Conservation (phyloP, 2,888 invertebrate genomes). For the Cryptocheilus praepositus region DNA sequence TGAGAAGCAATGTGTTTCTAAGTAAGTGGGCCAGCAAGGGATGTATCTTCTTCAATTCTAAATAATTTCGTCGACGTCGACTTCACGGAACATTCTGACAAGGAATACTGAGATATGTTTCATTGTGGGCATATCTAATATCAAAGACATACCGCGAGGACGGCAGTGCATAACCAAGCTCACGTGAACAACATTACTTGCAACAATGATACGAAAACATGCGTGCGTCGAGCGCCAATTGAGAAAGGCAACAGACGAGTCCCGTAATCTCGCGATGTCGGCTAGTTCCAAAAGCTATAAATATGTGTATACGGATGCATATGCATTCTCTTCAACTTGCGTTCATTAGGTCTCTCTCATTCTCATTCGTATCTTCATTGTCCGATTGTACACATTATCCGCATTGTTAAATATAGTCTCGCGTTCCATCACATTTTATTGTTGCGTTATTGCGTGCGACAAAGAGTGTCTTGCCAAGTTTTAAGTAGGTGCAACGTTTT, state of each 20-base stretch:
- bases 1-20: no score
- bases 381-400: no score
- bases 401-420: no score
- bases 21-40: no score
- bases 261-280: slow-evolving; percentile 29
- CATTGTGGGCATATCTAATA: slow-evolving; percentile 38
- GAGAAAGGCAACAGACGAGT: slow-evolving; percentile 25
- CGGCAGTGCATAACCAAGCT: not conserved
- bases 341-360: not conserved
- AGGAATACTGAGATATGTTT: slow-evolving; percentile 22
- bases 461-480: not conserved
- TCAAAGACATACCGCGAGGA: slow-evolving; percentile 31
- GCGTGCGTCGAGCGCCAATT: slow-evolving; percentile 9
- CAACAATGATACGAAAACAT: not conserved
- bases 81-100: no score
- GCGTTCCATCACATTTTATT: no score
- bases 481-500: no score
- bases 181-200: not conserved
- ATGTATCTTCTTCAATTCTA: no score
- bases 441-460: no score
- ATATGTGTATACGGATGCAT: slow-evolving; percentile 28
- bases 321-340: slow-evolving; percentile 14
- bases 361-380: not conserved
- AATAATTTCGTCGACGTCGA: no score
- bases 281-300: slow-evolving; percentile 44